Percentiles rank a stretch among this genome's conserved stretches.
Conservation (phyloP, 2,797 vertebrate genomes). For the Botia almorhae region DNA sequence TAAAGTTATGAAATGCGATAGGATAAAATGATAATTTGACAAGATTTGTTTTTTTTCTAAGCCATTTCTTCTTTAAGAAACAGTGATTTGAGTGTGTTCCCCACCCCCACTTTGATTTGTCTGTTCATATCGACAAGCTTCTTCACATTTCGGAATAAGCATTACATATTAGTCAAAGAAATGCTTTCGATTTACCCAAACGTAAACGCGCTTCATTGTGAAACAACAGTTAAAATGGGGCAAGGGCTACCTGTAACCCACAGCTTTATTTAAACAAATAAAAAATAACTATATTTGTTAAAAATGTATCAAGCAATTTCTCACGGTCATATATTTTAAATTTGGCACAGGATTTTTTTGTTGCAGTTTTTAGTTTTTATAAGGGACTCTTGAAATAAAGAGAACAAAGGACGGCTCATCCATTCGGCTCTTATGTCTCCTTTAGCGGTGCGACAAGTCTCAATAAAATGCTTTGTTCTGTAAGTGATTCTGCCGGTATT, state of each 20-base stretch:
- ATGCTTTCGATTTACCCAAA: slow-evolving; percentile 1
- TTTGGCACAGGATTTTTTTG: not conserved
- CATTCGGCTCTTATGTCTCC: slow-evolving; percentile 22
- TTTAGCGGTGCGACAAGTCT: not conserved
- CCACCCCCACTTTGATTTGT: slow-evolving; percentile 23
- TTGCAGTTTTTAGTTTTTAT: not conserved
- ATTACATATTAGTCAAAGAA: not conserved
- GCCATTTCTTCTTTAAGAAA: not conserved
- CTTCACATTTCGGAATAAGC: slow-evolving; percentile 9
- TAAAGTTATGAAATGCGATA: not conserved
- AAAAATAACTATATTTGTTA: not conserved
- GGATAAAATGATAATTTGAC: too few relatives aligned
- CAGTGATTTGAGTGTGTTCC: not conserved
- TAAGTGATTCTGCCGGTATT: not conserved
- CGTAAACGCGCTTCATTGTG: not conserved
- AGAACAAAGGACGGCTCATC: slow-evolving; percentile 60
- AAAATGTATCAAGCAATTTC: not conserved
- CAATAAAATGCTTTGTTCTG: not conserved
- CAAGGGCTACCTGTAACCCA: slow-evolving; percentile 37
- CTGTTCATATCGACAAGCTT: slow-evolving; percentile 38
- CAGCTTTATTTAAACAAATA: not conserved
- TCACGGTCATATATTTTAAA: not conserved
- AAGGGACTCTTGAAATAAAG: not conserved
- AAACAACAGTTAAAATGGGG: not conserved
- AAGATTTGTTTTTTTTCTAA: too few relatives aligned